phyloP scores from a whole-genome alignment of 1,140 invertebrate species.

The Tetraneura akinire region DNA sequence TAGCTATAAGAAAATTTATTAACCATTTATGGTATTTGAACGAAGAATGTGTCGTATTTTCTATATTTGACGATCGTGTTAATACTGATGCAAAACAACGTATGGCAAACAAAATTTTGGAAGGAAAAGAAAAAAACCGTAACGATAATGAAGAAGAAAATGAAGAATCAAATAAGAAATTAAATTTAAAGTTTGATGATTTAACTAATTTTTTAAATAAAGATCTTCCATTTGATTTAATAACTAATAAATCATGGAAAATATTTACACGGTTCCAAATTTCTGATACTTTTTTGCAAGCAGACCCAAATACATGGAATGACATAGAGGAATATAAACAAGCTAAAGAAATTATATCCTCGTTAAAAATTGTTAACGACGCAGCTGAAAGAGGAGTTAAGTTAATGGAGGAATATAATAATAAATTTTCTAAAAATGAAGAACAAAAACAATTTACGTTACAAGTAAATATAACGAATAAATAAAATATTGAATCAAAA shows the following conservation, averaged over 20 bases:
- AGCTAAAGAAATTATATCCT: neutral
- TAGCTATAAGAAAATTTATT: no score
- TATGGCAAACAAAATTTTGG: neutral
- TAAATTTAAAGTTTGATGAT: neutral
- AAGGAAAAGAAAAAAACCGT: neutral
- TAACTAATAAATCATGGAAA: neutral
- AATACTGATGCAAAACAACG: neutral
- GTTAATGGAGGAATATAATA: no score
- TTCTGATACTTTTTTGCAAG: neutral
- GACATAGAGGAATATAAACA: neutral
- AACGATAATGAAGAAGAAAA: neutral
- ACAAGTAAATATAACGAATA: no score
- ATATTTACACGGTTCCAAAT: neutral
- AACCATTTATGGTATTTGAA: no score
- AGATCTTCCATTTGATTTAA: slow-evolving; percentile 6
- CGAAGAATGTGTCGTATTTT: no score
- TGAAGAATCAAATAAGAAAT: neutral
- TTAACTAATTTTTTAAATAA: neutral
- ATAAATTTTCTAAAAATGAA: no score
- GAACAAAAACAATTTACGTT: no score
- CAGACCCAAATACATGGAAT: neutral
- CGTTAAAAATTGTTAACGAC: neutral
- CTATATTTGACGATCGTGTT: no score
- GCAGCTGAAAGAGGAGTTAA: no score
- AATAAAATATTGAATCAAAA: no score